Percentiles rank a stretch among this genome's conserved stretches.
phyloP scores from a whole-genome alignment of 2,113 vertebrate species.

The Gymnobelideus leadbeateri region DNA sequence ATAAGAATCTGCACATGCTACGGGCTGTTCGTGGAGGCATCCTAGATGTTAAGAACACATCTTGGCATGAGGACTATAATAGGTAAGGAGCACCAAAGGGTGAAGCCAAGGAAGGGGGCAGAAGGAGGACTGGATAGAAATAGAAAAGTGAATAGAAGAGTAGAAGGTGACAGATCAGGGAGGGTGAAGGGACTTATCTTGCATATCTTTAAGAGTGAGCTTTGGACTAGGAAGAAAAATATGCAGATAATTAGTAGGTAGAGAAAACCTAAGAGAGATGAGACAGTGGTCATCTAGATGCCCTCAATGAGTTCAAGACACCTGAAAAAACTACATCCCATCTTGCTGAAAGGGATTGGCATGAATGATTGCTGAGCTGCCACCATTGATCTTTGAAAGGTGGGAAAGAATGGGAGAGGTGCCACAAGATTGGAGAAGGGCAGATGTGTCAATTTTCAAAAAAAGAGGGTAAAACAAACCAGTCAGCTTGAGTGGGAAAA shows the following conservation, averaged over 20 bases:
- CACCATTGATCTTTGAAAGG: not conserved
- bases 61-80: conserved; percentile 88
- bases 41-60: conserved; percentile 88
- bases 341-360: not conserved
- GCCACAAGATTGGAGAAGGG: not conserved
- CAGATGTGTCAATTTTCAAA: not conserved
- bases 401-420: not conserved
- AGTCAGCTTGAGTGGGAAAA: not conserved
- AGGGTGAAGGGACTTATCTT: not conserved
- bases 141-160: not conserved
- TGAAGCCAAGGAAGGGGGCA: not conserved
- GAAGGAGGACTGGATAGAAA: not conserved
- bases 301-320: not conserved
- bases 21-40: conserved; percentile 79
- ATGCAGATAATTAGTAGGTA: not conserved
- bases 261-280: not conserved
- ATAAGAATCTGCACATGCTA: conserved; percentile 83
- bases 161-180: not conserved
- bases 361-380: not conserved
- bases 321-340: not conserved
- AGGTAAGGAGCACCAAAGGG: conserved; percentile 69
- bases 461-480: not conserved
- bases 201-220: not conserved
- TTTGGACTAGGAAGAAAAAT: not conserved
- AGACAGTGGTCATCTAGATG: not conserved